Conservation (phyloP, 2,113 vertebrate genomes). For the Prionailurus bengalensis region DNA sequence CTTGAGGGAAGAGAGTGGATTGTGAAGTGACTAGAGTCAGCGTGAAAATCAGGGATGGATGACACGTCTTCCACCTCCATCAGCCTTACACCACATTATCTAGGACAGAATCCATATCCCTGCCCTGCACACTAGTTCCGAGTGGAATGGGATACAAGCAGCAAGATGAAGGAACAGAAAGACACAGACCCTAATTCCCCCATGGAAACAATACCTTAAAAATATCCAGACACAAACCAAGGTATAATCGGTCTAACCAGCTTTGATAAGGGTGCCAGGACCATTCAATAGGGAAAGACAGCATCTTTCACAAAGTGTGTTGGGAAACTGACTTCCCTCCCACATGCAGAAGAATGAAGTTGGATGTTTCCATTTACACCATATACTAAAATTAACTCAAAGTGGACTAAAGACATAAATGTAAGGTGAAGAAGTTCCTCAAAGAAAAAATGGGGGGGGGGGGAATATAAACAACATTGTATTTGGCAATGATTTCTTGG, state of each 20-base stretch:
- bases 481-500: too few relatives aligned
- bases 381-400: not conserved
- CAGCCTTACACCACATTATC: not conserved
- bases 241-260: not conserved
- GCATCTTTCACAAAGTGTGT: not conserved
- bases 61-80: not conserved
- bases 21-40: not conserved
- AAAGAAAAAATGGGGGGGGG: not conserved
- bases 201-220: not conserved
- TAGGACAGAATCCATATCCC: not conserved
- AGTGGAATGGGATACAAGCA: rapidly evolving
- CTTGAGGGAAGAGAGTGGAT: not conserved
- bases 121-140: not conserved
- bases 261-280: not conserved
- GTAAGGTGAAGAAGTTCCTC: not conserved
- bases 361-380: not conserved
- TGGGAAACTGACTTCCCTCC: not conserved
- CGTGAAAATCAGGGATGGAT: not conserved
- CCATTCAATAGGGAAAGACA: not conserved
- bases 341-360: not conserved
- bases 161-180: not conserved
- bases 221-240: not conserved
- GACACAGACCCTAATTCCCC: not conserved
- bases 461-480: not conserved
- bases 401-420: not conserved